Base-by-base conservation (phyloP, 2,797 vertebrate genomes). In the Leptoclinus maculatus region DNA sequence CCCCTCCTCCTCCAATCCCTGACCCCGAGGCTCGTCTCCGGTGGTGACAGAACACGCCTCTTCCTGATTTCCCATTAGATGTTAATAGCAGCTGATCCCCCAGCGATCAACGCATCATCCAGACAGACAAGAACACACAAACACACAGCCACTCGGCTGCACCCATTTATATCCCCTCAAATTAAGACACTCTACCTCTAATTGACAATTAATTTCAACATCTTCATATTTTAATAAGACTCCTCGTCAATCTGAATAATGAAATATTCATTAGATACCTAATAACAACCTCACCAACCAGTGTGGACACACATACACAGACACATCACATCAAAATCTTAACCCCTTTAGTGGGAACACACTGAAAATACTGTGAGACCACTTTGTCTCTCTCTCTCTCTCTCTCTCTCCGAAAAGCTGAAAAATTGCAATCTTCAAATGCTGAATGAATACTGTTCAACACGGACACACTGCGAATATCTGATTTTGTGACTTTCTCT, bases 161-260 rank as follows among this genome's bases (percentile, higher is more conserved):
- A 89, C 87, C 84, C 92, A 92, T 95, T 95, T 95, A 94, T 94
- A 95, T 93, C 93, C 91, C 86, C 90, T 93, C 93, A 93, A 95
- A 96, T 96, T 95, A 96, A 96, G 95, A 96, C 94, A 95, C 95
- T 95, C 93, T 90, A 90, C 87, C 90, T 91, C 94, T 96, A 96
- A 96, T 96, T 96, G 95, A 95, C 95, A 96, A 96, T 95, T 96
- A 95, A 96, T 96, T 96, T 95, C 94, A 95, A 95, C 95, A 95
- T 96, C 95, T 96, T 96, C 94, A 95, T 96, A 95, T 95, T 96
- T 95, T 96, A 95, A 96, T 96, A 96, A 95, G 95, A 91, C 91
- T 94, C 89, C 93, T 95, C 91, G 92, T 96, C 94, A 96, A 95
- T 95, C 94, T 94, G 91, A 89, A 94, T 91, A 92, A 96, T 96